Conservation (phyloP, 2,888 invertebrate species). For the Tinea trinotella region DNA sequence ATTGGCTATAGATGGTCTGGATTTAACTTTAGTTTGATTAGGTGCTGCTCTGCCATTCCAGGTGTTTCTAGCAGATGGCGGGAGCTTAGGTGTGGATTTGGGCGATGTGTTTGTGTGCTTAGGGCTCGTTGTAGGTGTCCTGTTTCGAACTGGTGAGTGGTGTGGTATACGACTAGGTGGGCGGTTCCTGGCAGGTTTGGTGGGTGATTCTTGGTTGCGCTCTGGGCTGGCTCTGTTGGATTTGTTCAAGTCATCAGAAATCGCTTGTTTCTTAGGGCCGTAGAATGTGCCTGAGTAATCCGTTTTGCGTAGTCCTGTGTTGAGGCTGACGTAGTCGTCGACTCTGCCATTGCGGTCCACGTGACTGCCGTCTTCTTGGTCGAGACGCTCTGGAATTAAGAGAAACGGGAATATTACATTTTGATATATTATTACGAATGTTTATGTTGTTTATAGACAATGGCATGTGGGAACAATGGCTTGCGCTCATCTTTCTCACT, state of each 20-base stretch:
- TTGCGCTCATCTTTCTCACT: too few relatives aligned
- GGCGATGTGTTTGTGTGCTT: conserved; percentile 53
- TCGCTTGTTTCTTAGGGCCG: conserved; percentile 61
- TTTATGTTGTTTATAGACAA: too few relatives aligned
- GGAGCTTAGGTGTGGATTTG: conserved; percentile 52
- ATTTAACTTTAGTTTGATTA: conserved; percentile 47
- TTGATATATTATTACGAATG: background rate
- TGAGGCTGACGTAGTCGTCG: conserved; percentile 76
- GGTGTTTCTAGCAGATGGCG: conserved; percentile 74
- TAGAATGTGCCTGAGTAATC: conserved; percentile 77
- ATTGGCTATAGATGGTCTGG: conserved; percentile 50
- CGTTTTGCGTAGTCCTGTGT: conserved; percentile 80
- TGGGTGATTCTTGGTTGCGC: conserved; percentile 56
- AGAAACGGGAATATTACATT: conserved; percentile 8
- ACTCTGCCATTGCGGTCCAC: conserved; percentile 49
- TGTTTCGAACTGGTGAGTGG: conserved; percentile 55
- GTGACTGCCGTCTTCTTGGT: conserved; percentile 61
- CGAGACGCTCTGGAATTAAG: conserved; percentile 75
- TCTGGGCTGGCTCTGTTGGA: conserved; percentile 57
- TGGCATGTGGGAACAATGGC: too few relatives aligned
- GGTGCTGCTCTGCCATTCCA: conserved; percentile 79
- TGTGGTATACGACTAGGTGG: conserved; percentile 63
- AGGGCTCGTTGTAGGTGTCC: conserved; percentile 56
- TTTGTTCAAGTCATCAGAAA: conserved; percentile 42
- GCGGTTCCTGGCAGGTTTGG: conserved; percentile 50